Evolutionary conservation across 2,888 invertebrate genomes (phyloP).

Genomic region (Allolobophora icterica): DNA sequence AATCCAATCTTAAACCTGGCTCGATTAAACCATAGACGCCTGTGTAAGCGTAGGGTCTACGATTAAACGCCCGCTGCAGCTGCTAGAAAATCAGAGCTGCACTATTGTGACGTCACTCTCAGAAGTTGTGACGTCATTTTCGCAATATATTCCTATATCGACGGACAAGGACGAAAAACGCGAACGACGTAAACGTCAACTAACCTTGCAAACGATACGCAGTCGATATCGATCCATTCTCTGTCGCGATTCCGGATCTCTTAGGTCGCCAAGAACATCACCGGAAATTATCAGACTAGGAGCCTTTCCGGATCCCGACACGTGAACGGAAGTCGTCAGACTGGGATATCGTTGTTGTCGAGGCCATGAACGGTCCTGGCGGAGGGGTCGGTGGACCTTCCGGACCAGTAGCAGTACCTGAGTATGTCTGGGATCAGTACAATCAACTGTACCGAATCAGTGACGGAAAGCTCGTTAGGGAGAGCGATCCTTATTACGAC

Average conservation of each 20-base stretch:
- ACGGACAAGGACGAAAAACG: neutral
- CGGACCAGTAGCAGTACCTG: neutral
- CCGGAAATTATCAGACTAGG: no score
- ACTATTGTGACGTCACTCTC: no score
- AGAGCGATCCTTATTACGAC: neutral
- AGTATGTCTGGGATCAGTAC: neutral
- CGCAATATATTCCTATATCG: neutral
- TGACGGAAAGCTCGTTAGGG: neutral
- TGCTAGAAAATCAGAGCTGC: no score
- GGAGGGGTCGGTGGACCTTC: neutral
- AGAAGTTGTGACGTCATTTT: no score
- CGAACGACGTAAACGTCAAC: neutral
- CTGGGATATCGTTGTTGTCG: neutral
- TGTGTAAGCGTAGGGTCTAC: no score
- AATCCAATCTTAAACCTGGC: no score
- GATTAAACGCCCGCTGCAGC: no score
- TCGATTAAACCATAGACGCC: no score
- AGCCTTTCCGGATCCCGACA: no score
- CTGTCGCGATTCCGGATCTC: no score
- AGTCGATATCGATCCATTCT: neutral
- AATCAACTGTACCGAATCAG: neutral
- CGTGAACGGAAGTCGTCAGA: neutral
- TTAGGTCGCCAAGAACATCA: no score
- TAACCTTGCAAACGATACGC: neutral
- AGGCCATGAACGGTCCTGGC: neutral